A percentile compares a stretch with the other conserved stretches of the same genome.
Conservation (phyloP, 1,140 invertebrate genomes). For the Tribolium madens region DNA sequence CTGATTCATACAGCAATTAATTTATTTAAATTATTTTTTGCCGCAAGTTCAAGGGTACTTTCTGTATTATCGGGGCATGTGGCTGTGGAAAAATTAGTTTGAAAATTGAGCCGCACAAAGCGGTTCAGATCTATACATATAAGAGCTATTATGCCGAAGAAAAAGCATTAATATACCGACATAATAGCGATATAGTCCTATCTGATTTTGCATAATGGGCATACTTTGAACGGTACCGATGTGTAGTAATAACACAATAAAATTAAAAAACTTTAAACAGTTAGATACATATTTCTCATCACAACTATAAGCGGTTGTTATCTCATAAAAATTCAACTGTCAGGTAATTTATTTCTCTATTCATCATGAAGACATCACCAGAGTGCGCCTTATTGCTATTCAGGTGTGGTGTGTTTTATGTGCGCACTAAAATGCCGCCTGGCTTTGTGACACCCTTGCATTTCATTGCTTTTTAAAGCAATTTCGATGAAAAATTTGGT, state of each 20-base stretch:
- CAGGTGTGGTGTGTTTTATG: constrained; percentile 12
- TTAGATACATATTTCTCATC: constrained; percentile 38
- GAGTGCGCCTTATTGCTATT: constrained; percentile 17
- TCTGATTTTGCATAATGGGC: constrained; percentile 38
- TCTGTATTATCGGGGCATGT: constrained; percentile 5
- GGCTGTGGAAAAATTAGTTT: neutral
- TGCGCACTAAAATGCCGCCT: neutral
- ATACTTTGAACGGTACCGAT: constrained; percentile 42
- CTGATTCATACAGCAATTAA: constrained; percentile 29
- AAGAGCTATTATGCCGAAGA: constrained; percentile 15
- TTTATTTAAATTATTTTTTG: constrained; percentile 32
- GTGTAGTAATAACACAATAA: constrained; percentile 31
- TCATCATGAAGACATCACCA: constrained; percentile 28
- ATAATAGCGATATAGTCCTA: constrained; percentile 31
- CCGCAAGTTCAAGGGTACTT: constrained; percentile 7
- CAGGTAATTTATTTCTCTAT: constrained; percentile 32
- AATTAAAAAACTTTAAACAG: constrained; percentile 41
- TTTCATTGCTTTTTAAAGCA: neutral
- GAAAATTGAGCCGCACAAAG: neutral
- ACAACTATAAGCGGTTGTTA: constrained; percentile 20
- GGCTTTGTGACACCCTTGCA: neutral
- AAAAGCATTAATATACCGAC: constrained; percentile 19
- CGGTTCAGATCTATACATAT: neutral
- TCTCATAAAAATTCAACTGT: constrained; percentile 19
- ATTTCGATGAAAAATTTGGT: too few relatives aligned